Base-by-base conservation (phyloP, 2,888 invertebrate genomes). In the Macaria liturata region DNA sequence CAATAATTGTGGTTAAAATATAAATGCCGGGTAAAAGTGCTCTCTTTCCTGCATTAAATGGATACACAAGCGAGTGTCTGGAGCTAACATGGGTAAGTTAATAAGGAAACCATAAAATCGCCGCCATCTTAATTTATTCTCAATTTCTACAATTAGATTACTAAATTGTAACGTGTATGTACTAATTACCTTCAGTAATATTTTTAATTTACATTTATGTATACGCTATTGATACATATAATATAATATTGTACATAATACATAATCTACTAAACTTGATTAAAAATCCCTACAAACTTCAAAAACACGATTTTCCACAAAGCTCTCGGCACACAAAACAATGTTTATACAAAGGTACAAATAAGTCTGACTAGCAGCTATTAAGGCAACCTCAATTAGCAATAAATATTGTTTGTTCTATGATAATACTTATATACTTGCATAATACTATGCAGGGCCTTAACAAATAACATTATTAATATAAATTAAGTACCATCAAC, bases 291-390 rank as follows among this genome's bases (percentile, higher is more conserved):
- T 34, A 45, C 9, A 53, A 46, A n/a, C 37, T 47, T 47, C 8
- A 37, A 46, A 42, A 52, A 50, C 32, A 40, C 52, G 48, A 53
- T 32, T 55, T 32, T 32, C 46, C 42, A 52, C 37, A 52, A 37
- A 31, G 37, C 47, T 61, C 50, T 34, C 50, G 56, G 53, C 48
- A 43, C 57, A 59, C 57, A 49, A 64, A 54, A 56, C 39, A 51
- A 45, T 54, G 49, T 52, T 54, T 43, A 61, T 59, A 62, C 49
- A 60, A 68, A 54, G 44, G 54, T 54, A 59, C 44, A 51, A 53
- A 52, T 50, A 49, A 51, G 45, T 70, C 69, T 81, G 80, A 83
- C 84, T 85, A 86, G 85, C 73, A 74, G 76, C 80, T 86, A 83
- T 75, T 81, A 85, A 86, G 85, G 85, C 84, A 81, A 73, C 70